Evolutionary conservation across 2,888 invertebrate species (phyloP), one percentile per base, ranked within the genome.

Genomic region (Tillus elongatus): DNA sequence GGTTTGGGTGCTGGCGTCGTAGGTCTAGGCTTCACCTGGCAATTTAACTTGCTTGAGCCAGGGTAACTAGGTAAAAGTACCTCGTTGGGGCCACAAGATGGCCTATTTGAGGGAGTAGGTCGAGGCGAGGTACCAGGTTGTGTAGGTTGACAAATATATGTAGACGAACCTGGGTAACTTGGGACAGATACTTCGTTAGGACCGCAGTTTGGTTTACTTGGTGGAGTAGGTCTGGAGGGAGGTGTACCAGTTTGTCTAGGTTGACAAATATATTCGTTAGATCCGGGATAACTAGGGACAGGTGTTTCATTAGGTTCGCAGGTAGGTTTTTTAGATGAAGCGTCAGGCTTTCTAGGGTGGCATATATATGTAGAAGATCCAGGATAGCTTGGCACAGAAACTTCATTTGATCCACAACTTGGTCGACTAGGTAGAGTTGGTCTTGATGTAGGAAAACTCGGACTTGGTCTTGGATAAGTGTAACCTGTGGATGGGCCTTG

Each of bases 401-500:
- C 39, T n/a, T 41, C 28, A 11, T 36, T 35, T 6, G 41, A 36
- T n/a, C 38, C 37, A 19, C 24, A 19, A 6, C 6, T 6, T n/a
- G 6, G 6, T 19, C 6, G 24, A 19, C 6, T 19, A 19, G 24
- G 24, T 19, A n/a, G 24, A 6, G 24, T 19, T 19, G 24, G 24
- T 19, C 24, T 19, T 8, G 24, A n/a, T n/a, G 24, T 19, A 19
- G 24, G n/a, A n/a, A n/a, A n/a, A n/a, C n/a, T n/a, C n/a, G n/a
- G n/a, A n/a, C n/a, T n/a, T n/a, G n/a, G 24, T 19, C 24, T 19
- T 19, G 24, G 24, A n/a, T n/a, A n/a, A n/a, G n/a, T 46, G 47
- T 13, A 32, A 15, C 6, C 49, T 46, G 33, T 43, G 41, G 29
- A 42, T 32, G 9, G 39, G 29, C 10, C 40, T 41, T 29, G 26